These are phyloP conservation scores for Psilopsiagon aurifrons DNA, from an alignment of 2,113 vertebrate species.

Conservation along the genomic window DNA sequence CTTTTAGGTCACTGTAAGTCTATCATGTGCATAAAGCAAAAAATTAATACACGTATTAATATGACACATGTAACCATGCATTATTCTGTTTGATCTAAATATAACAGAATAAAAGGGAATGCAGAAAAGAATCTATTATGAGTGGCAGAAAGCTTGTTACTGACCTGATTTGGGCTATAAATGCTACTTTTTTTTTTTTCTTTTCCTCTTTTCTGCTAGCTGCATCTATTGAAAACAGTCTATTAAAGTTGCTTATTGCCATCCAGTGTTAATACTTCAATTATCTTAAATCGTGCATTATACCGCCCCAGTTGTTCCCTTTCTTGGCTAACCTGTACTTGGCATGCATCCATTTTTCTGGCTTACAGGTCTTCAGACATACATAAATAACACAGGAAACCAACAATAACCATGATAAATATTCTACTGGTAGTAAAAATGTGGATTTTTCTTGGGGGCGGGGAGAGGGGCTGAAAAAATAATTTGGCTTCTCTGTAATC, in stretches of 20 bases:
- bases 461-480: background rate
- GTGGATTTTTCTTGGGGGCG: background rate
- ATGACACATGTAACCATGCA: background rate
- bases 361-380: background rate
- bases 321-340: background rate
- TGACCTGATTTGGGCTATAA: background rate
- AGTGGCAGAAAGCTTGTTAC: background rate
- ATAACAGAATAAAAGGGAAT: background rate
- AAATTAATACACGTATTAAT: background rate
- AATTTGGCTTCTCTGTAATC: background rate
- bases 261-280: background rate
- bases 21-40: background rate
- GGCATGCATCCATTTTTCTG: background rate
- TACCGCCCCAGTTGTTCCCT: background rate
- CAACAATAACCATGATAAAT: background rate
- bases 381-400: background rate
- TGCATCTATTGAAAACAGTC: background rate
- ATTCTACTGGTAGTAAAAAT: background rate
- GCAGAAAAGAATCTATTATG: background rate
- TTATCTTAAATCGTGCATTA: background rate
- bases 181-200: background rate
- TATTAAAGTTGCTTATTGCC: background rate
- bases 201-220: background rate
- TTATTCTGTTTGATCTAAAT: background rate
- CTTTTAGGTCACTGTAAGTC: background rate